These are phyloP conservation scores for Araneus ventricosus DNA, from an alignment of 1,140 invertebrate genomes.

Conservation along the genomic window DNA sequence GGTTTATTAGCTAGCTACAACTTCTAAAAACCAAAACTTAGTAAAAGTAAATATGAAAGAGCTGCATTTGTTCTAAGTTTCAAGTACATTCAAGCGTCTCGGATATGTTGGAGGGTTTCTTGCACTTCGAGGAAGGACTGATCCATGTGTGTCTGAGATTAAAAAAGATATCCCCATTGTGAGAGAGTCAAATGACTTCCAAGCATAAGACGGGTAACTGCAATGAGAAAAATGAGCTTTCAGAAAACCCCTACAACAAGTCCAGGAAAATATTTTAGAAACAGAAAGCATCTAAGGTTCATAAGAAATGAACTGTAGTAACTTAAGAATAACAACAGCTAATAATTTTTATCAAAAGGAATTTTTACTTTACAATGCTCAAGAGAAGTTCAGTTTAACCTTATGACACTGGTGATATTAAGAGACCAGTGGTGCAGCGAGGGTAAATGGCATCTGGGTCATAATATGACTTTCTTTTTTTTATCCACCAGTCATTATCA, in stretches of 20 bases:
- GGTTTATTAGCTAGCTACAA: not conserved
- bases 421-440: too few relatives aligned
- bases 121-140: not conserved
- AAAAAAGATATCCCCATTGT: not conserved
- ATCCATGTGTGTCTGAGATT: not conserved
- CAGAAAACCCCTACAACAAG: not conserved
- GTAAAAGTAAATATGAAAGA: not conserved
- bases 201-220: not conserved
- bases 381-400: too few relatives aligned
- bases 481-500: too few relatives aligned
- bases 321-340: too few relatives aligned
- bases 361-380: too few relatives aligned
- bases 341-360: too few relatives aligned
- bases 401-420: too few relatives aligned
- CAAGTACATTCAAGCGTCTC: not conserved
- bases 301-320: too few relatives aligned
- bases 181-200: not conserved
- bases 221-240: not conserved
- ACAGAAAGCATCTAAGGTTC: not conserved
- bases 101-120: conserved; percentile 3
- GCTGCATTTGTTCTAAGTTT: not conserved
- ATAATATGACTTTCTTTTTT: too few relatives aligned
- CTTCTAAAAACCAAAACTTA: not conserved
- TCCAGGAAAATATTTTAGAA: not conserved
- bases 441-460: too few relatives aligned